These are phyloP conservation scores for Drosophila anomalata DNA, from an alignment of 2,888 invertebrate genomes.

Conservation along the genomic window DNA sequence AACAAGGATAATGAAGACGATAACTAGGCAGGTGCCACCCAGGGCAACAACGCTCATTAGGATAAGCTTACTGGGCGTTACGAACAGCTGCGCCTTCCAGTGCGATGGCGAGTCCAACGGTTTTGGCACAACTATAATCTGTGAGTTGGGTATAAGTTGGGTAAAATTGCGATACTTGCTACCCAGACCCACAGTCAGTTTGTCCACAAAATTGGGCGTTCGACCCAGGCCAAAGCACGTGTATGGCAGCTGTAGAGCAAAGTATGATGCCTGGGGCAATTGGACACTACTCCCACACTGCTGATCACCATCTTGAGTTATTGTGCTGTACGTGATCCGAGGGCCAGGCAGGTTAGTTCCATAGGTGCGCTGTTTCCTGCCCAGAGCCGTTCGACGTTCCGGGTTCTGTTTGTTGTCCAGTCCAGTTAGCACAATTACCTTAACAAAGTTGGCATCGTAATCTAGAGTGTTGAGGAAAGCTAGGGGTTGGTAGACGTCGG, in stretches of 20 bases:
- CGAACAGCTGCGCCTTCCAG: constrained; percentile 96
- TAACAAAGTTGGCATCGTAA: constrained; percentile 97
- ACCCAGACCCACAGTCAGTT: constrained; percentile 91
- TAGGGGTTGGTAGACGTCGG: constrained; percentile 86
- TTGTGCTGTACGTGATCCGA: constrained; percentile 92
- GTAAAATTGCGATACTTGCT: constrained; percentile 90
- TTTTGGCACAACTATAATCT: constrained; percentile 96
- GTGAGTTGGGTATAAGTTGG: constrained; percentile 98
- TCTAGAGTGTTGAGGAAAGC: constrained; percentile 94
- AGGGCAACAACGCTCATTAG: constrained; percentile 95
- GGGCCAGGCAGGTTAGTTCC: constrained; percentile 97
- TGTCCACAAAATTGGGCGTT: constrained; percentile 98
- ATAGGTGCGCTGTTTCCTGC: constrained; percentile 91
- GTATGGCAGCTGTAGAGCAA: constrained; percentile 96
- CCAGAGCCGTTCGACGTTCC: constrained; percentile 89
- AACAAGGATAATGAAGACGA: constrained; percentile 92
- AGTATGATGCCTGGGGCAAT: constrained; percentile 95
- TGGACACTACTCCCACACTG: constrained; percentile 94
- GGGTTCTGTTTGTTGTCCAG: constrained; percentile 89
- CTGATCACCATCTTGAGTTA: constrained; percentile 93
- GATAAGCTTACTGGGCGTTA: constrained; percentile 96
- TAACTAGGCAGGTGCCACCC: constrained; percentile 92
- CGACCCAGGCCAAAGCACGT: constrained; percentile 98
- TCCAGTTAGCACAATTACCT: constrained; percentile 96
- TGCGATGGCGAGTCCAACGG: constrained; percentile 90